Percentiles rank a stretch among this genome's conserved stretches.
Evolutionary conservation across 1,140 invertebrate genomes (phyloP).

Genomic region (Drosophila nannoptera): DNA sequence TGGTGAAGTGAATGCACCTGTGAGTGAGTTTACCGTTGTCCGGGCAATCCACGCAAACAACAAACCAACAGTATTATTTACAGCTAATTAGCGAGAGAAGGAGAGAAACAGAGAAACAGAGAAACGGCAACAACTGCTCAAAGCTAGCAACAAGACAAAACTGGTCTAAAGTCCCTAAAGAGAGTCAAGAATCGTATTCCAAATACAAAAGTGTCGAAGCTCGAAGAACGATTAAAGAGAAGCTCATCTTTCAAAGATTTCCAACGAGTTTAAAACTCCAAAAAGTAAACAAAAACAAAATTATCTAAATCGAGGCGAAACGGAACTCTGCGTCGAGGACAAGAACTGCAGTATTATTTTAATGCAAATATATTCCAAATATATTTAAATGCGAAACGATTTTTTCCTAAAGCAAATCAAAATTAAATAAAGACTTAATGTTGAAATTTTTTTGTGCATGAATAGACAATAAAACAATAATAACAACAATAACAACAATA

Average conservation of each 20-base stretch:
- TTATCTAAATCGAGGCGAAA: constrained; percentile 6
- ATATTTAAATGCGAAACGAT: constrained; percentile 1
- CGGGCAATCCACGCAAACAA: constrained; percentile 1
- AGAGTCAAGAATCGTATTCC: constrained; percentile 13
- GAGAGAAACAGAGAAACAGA: not conserved
- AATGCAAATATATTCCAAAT: constrained; percentile 3
- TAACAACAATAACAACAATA: too few relatives aligned
- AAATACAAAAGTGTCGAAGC: constrained; percentile 4
- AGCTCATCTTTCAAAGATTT: not conserved
- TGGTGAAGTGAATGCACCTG: constrained; percentile 2
- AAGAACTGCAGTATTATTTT: constrained; percentile 17
- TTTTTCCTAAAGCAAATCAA: constrained; percentile 38
- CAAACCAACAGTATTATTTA: constrained; percentile 34
- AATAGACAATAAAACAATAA: constrained; percentile 52
- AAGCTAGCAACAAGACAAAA: constrained; percentile 23
- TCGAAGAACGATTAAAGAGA: constrained; percentile 4
- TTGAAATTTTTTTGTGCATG: constrained; percentile 4
- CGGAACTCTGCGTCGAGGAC: constrained; percentile 3
- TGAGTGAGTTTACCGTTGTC: constrained; percentile 19
- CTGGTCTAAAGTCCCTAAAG: constrained; percentile 20
- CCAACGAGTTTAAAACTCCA: constrained; percentile 49
- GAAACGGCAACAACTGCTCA: constrained; percentile 24
- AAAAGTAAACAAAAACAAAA: constrained; percentile 10
- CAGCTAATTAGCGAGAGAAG: constrained; percentile 2
- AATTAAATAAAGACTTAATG: constrained; percentile 30